A percentile compares a stretch with the other conserved stretches of the same genome.
phyloP scores from a whole-genome alignment of 2,797 vertebrate species.

The Okamejei kenojei region DNA sequence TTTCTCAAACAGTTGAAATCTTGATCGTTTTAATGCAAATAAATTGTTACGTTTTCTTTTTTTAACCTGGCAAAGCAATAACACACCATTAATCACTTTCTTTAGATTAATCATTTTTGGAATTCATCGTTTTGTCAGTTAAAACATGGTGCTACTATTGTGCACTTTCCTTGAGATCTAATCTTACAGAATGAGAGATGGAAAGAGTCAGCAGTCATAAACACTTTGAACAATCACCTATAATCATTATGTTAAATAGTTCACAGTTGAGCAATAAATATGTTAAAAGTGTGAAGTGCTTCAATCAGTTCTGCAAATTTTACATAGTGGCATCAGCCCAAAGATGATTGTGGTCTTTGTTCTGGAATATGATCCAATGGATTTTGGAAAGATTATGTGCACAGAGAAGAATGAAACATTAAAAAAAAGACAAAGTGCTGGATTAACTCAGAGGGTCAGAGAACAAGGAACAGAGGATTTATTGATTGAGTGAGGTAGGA shows the following conservation, averaged over 20 bases:
- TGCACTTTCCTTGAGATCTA: background rate
- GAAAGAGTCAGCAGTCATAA: background rate
- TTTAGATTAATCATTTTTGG: background rate
- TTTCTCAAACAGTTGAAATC: background rate
- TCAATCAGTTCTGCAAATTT: background rate
- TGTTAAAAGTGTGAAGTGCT: background rate
- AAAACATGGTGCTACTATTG: background rate
- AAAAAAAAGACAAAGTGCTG: too few relatives aligned
- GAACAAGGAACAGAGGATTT: background rate
- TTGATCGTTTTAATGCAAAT: too few relatives aligned
- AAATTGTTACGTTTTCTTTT: too few relatives aligned
- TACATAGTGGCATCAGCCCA: background rate
- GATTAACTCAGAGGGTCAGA: background rate
- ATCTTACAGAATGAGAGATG: background rate
- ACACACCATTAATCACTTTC: too few relatives aligned
- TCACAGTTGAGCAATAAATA: background rate
- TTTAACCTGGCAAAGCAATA: too few relatives aligned
- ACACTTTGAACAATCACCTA: background rate
- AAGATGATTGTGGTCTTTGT: background rate
- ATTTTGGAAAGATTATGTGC: background rate
- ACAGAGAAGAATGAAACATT: background rate
- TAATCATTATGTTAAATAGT: background rate
- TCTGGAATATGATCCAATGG: background rate
- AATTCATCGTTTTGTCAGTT: background rate
- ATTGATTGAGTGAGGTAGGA: background rate